phyloP scores from a whole-genome alignment of 2,113 vertebrate species.

The Pardalotus punctatus region DNA sequence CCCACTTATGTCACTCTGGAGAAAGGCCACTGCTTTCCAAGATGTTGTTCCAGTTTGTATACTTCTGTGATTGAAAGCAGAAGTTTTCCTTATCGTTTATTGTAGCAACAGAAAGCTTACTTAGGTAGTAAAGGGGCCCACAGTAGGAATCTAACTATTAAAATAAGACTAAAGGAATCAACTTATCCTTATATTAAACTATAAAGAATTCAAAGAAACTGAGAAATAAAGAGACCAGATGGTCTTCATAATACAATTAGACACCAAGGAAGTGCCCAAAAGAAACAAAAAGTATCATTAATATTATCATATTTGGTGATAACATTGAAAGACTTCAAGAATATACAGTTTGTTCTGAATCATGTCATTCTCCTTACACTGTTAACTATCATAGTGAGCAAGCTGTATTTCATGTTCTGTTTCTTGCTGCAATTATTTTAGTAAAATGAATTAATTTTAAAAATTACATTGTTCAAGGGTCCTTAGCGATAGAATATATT shows the following conservation, averaged over 20 bases:
- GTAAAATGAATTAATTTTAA: neutral
- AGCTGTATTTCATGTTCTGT: constrained; percentile 6
- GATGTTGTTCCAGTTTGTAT: neutral
- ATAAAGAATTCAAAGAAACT: neutral
- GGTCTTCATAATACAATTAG: neutral
- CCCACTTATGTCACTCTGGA: neutral
- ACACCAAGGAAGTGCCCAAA: neutral
- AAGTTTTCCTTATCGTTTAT: neutral
- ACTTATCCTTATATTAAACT: neutral
- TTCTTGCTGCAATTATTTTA: constrained; percentile 26
- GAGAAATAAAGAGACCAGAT: neutral
- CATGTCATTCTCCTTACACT: neutral
- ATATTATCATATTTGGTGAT: neutral
- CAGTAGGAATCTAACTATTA: neutral
- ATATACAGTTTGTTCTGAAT: neutral
- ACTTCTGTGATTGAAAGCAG: neutral
- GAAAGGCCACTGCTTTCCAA: neutral
- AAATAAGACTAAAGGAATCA: neutral
- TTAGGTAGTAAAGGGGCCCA: neutral
- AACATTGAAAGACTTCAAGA: neutral
- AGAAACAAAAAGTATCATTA: neutral
- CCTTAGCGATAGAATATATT: neutral
- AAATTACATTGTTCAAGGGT: neutral
- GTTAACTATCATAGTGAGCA: neutral
- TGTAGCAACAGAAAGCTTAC: neutral